A percentile compares a stretch with the other conserved stretches of the same genome.
These are phyloP conservation scores for Micromesistius poutassou DNA, from an alignment of 2,797 vertebrate species.

Conservation along the genomic window DNA sequence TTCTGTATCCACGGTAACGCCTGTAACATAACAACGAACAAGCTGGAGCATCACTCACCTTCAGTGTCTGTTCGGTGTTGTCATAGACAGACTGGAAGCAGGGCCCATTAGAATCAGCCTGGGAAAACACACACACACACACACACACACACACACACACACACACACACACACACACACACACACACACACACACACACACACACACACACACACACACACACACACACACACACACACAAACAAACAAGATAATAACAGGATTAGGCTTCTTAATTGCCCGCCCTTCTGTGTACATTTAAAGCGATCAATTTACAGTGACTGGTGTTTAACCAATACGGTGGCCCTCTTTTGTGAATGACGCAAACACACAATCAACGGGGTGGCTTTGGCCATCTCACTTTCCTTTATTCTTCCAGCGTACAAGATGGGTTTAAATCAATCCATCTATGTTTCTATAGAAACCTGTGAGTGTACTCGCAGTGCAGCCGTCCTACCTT, in stretches of 20 bases:
- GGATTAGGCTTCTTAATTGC: background rate
- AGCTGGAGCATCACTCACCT: conserved; percentile 72
- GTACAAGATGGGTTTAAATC: background rate
- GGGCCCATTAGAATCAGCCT: conserved; percentile 86
- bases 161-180: background rate
- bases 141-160: background rate
- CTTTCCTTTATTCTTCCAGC: background rate
- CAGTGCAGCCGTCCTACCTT: conserved; percentile 74
- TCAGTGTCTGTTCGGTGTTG: conserved; percentile 87
- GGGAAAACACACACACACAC: conserved; percentile 26
- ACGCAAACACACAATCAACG: background rate
- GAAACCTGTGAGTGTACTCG: background rate
- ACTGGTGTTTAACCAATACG: background rate
- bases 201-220: conserved; percentile 1
- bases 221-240: conserved; percentile 8
- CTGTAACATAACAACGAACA: background rate
- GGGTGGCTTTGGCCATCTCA: background rate
- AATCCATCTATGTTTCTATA: background rate
- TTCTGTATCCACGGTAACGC: background rate
- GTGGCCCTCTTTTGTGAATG: background rate
- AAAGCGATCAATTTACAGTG: background rate
- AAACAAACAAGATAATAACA: background rate
- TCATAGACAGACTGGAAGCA: conserved; percentile 83
- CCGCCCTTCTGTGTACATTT: background rate
- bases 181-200: conserved; percentile 25